These are phyloP conservation scores for Limnephilus lunatus DNA, from an alignment of 2,888 invertebrate genomes.

Conservation along the genomic window DNA sequence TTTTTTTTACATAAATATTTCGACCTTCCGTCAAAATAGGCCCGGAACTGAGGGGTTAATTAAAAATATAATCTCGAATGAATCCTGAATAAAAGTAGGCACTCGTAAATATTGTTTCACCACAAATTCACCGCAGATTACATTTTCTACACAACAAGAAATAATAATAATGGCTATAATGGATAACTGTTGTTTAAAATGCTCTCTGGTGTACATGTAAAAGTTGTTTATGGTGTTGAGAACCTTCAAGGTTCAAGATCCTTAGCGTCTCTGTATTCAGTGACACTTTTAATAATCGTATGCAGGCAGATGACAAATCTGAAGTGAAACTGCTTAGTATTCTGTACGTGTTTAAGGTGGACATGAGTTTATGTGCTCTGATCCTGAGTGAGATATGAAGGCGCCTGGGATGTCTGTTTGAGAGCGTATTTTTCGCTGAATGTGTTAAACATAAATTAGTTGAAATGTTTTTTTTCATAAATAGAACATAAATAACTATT, in stretches of 20 bases:
- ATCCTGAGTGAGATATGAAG: neutral
- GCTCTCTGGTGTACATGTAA: neutral
- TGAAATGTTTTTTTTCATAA: neutral
- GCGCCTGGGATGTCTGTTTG: neutral
- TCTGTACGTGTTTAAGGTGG: neutral
- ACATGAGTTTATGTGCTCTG: neutral
- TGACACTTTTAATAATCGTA: neutral
- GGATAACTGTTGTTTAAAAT: neutral
- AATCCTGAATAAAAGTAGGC: neutral
- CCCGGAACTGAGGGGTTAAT: too few species aligned
- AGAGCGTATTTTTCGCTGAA: neutral
- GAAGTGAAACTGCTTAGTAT: neutral
- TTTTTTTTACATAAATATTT: too few species aligned
- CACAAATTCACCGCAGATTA: neutral
- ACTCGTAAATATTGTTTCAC: neutral
- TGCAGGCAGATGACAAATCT: neutral
- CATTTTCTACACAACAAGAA: neutral
- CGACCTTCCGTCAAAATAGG: too few species aligned
- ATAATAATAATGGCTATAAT: neutral
- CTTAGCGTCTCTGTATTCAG: constrained; percentile 18
- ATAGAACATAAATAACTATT: too few species aligned
- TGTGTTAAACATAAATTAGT: neutral
- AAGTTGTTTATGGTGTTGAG: neutral
- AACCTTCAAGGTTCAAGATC: constrained; percentile 35
- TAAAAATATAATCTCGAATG: neutral